Base-by-base conservation (phyloP, 2,797 vertebrate genomes). In the Diplodus sargus region DNA sequence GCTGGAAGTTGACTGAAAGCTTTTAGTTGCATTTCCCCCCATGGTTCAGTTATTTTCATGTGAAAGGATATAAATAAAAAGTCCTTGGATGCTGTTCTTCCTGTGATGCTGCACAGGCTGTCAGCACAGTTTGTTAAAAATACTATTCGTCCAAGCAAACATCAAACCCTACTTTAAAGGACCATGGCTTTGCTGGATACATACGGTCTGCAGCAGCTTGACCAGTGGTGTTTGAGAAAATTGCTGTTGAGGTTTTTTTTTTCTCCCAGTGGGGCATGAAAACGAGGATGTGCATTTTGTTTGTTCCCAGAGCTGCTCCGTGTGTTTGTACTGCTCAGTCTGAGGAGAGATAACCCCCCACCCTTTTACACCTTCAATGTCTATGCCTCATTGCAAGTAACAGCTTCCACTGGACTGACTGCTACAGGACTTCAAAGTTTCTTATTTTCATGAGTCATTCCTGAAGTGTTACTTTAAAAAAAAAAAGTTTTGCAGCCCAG, bases 21-120 rank as follows among this genome's bases (percentile, higher is more conserved):
- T 88, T 93, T 92, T 88, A 89, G 87, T 73, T 68, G 34, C 70
- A 48, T 74, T 77, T 63, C 22, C 63, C 49, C 64, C 78, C 70
- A 81, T 56, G 86, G 74, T 71, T 90, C 81, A 76, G 67, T 83
- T 87, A 52, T 82, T 89, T 82, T 69, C 58, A 34, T 68, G 52
- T 72, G 65, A 82, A 83, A 82, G 23, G 49, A 53, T 83, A 80
- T 76, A 49, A 62, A 58, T 75, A 77, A 62, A 47, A 69, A 71
- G 42, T 52, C 45, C 45, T 60, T 13, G 47, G 39, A 67, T 70
- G 64, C 34, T 39, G 54, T 78, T 78, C 56, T 25, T 51, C 28
- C 49, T 73, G n/a, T 53, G 53, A 76, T 42, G 47, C 79, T 11
- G 25, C 51, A 45, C 77, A 79, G 17, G 49, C 73, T 70, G 58